A percentile compares a stretch with the other conserved stretches of the same genome.
Evolutionary conservation across 2,797 vertebrate genomes (phyloP).

Genomic region (Argentina silus): DNA sequence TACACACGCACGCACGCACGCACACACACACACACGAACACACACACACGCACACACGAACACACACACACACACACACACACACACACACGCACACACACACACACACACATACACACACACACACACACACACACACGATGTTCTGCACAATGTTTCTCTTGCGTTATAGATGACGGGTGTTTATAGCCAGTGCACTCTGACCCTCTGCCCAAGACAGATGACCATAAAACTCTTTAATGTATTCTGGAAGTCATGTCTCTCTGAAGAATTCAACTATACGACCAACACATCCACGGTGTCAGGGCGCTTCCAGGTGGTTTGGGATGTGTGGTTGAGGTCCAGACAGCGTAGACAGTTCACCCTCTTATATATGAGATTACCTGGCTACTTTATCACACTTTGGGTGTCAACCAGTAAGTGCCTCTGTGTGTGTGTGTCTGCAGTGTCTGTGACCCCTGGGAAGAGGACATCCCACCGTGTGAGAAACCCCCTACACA

Average conservation of each 20-base stretch:
- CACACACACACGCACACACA: conserved; percentile 11
- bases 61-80: too few species aligned
- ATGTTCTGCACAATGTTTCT: not conserved
- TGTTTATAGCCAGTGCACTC: conserved; percentile 3
- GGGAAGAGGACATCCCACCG: conserved; percentile 18
- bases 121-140: conserved; percentile 10
- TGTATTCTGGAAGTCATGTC: conserved; percentile 40
- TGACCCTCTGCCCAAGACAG: conserved; percentile 9
- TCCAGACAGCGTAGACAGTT: too few species aligned
- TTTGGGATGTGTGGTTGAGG: too few species aligned
- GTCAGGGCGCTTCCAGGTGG: conserved; percentile 16
- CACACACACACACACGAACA: too few species aligned
- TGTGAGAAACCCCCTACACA: not conserved
- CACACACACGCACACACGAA: too few species aligned
- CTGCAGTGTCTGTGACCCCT: too few species aligned
- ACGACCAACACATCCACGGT: conserved; percentile 28
- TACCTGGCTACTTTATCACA: conserved; percentile 19
- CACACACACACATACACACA: conserved; percentile 1
- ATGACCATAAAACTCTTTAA: conserved; percentile 43
- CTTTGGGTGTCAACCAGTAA: too few species aligned
- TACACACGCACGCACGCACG: not conserved
- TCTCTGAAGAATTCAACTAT: conserved; percentile 36
- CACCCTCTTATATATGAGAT: too few species aligned
- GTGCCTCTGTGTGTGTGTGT: too few species aligned
- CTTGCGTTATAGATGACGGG: not conserved